A percentile compares a stretch with the other conserved stretches of the same genome.
Conservation (phyloP, 2,888 invertebrate genomes). For the Atrina japonica region DNA sequence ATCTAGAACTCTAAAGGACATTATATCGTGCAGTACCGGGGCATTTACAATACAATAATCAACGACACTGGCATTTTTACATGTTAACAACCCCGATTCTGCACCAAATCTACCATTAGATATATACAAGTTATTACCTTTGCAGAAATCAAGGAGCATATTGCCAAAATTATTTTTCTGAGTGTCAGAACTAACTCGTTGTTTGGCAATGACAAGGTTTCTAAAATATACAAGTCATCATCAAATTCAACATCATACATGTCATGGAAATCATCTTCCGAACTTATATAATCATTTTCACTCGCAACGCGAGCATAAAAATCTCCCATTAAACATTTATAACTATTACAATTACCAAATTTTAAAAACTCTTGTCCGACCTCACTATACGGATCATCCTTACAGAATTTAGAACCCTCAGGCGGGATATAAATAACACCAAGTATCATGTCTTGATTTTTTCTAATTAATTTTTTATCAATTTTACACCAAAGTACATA, state of each 20-base stretch:
- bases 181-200: background rate
- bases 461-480: background rate
- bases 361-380: slow-evolving; percentile 2
- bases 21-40: background rate
- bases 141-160: background rate
- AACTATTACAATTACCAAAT: background rate
- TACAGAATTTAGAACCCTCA: slow-evolving; percentile 12
- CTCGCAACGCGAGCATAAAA: slow-evolving; percentile 13
- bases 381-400: slow-evolving; percentile 3
- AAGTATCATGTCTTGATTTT: slow-evolving; percentile 5
- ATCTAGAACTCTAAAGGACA: background rate
- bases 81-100: background rate
- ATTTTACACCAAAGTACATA: slow-evolving; percentile 13
- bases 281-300: slow-evolving; percentile 8
- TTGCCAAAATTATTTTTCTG: slow-evolving; percentile 10
- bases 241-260: background rate
- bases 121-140: background rate
- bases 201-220: background rate
- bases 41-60: background rate
- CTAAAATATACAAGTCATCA: background rate
- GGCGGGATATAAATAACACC: slow-evolving; percentile 29
- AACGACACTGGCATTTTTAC: slow-evolving; percentile 1
- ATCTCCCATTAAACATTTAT: slow-evolving; percentile 15
- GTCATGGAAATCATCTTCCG: background rate
- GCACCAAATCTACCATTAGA: background rate